Base-by-base conservation (phyloP, 2,888 invertebrate genomes). In the Chesias legatella region DNA sequence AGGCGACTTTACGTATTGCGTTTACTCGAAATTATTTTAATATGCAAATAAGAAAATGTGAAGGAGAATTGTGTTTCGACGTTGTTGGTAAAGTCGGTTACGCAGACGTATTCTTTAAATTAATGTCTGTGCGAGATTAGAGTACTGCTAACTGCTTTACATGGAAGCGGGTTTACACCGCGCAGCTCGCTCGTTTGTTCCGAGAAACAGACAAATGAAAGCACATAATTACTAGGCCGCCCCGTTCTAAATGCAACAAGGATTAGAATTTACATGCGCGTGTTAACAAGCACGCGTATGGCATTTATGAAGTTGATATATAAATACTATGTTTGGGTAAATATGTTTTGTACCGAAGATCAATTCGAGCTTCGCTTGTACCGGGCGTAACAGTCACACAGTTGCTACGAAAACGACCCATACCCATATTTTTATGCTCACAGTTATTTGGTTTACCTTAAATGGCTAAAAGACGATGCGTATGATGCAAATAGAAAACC, bases 21-120 rank as follows among this genome's bases (percentile, higher is more conserved):
- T 79, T 86, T 76, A 81, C 81, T 85, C 68, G 83, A 88, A 86
- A 88, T 88, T 82, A 88, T 86, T 88, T 88, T 88, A 85, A 86
- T 86, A 86, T 86, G 86, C 84, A 86, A 88, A 88, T 88, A 86
- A 82, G 84, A 83, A 86, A 80, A 85, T 85, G 86, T 85, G 81
- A 79, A 83, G 79, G 75, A 77, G 84, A 79, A 86, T 83, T 85
- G 79, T 82, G 73, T 82, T 83, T 78, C 78, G 79, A 80, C 77
- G 79, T 74, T 79, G 84, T 79, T 75, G 74, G 78, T 77, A 69
- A 72, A 81, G 79, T 81, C 65, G 71, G 84, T 81, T 81, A 79
- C 80, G 78, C 77, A 80, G 84, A 83, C 82, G 78, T 85, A 88
- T 88, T 86, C 86, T 85, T 88, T 84, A 84, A 85, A 86, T 86